Evolutionary conservation across 2,113 vertebrate genomes (phyloP).

Genomic region (Sclerurus mexicanus): DNA sequence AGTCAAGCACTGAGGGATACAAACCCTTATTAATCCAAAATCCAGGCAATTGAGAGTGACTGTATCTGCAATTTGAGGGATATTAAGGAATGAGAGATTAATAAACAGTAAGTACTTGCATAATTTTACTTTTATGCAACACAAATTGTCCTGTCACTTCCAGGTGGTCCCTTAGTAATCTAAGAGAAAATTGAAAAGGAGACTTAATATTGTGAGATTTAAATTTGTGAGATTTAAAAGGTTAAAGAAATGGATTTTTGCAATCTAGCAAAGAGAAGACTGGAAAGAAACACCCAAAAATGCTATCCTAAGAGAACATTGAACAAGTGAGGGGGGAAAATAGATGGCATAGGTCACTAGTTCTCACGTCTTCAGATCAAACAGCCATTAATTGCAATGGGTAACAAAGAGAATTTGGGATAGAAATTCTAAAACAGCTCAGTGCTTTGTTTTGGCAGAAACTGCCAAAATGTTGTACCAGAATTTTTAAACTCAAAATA

Average conservation of each 20-base stretch:
- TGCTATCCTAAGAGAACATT: neutral
- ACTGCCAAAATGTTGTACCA: neutral
- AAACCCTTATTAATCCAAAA: neutral
- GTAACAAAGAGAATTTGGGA: neutral
- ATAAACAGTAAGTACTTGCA: neutral
- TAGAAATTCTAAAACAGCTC: neutral
- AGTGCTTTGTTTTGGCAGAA: neutral
- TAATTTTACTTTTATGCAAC: neutral
- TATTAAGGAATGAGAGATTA: neutral
- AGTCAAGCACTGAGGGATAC: neutral
- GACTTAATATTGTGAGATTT: neutral
- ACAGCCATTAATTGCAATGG: neutral
- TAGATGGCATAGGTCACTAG: neutral
- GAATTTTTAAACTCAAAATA: neutral
- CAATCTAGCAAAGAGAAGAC: neutral
- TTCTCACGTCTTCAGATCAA: neutral
- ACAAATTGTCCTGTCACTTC: neutral
- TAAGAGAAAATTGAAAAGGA: neutral
- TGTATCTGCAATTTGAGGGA: neutral
- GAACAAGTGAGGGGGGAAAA: neutral
- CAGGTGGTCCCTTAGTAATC: neutral
- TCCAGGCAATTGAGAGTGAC: neutral
- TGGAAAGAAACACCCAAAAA: neutral
- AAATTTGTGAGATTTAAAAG: neutral
- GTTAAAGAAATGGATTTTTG: neutral